phyloP scores from a whole-genome alignment of 2,888 invertebrate genomes.

The Scaptomyza tumidula region DNA sequence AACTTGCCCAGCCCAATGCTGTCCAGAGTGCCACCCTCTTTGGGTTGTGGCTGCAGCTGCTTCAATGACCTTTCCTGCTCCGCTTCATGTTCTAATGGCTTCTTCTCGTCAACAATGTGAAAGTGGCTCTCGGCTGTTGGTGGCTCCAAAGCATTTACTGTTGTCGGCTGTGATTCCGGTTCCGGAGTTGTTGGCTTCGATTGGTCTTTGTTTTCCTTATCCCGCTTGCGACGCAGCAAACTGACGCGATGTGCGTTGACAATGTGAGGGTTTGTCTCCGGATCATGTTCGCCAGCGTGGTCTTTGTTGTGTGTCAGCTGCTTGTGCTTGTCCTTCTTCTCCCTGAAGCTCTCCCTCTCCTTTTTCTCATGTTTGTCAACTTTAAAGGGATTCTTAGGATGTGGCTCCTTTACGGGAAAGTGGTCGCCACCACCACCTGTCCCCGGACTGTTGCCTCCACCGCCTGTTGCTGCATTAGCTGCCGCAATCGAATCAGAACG shows the following conservation, averaged over 20 bases:
- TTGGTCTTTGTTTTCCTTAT: constrained; percentile 52
- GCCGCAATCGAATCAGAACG: constrained; percentile 61
- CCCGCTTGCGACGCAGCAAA: constrained; percentile 74
- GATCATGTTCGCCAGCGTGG: constrained; percentile 76
- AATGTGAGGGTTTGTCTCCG: constrained; percentile 80
- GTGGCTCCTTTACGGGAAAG: constrained; percentile 67
- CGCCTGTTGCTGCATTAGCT: constrained; percentile 33
- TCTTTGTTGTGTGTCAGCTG: constrained; percentile 58
- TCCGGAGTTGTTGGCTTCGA: constrained; percentile 45
- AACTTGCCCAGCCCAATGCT: constrained; percentile 72
- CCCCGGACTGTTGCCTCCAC: constrained; percentile 37
- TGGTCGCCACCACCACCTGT: constrained; percentile 26
- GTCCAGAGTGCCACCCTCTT: constrained; percentile 46
- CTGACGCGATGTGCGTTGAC: constrained; percentile 83
- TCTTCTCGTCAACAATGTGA: constrained; percentile 86
- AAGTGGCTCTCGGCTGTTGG: constrained; percentile 66
- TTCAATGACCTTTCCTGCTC: constrained; percentile 27
- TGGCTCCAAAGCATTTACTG: constrained; percentile 10
- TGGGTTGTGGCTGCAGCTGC: constrained; percentile 42
- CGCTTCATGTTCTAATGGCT: constrained; percentile 64
- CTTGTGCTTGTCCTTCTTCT: constrained; percentile 59
- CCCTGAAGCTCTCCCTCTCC: constrained; percentile 53
- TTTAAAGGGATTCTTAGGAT: constrained; percentile 80
- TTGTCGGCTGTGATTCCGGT: constrained; percentile 30
- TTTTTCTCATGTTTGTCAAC: constrained; percentile 71